phyloP scores from a whole-genome alignment of 2,113 vertebrate genomes.

The Micromys minutus region DNA sequence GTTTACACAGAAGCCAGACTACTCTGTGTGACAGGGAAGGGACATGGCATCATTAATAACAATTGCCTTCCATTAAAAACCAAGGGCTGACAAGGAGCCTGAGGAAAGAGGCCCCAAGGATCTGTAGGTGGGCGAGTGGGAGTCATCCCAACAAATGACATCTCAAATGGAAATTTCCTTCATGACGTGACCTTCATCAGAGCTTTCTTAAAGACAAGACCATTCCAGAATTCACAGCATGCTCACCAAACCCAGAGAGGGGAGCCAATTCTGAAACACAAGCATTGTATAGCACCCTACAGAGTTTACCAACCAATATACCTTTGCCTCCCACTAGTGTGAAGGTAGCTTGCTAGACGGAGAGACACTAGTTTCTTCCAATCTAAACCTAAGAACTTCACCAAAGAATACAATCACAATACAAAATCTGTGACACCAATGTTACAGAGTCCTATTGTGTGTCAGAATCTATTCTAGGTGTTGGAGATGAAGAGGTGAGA shows the following conservation, averaged over 20 bases:
- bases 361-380: background rate
- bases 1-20: no score
- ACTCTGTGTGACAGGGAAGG: no score
- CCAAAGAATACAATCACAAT: background rate
- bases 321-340: background rate
- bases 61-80: no score
- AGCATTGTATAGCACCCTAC: conserved; percentile 7
- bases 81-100: background rate
- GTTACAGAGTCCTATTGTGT: background rate
- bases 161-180: background rate
- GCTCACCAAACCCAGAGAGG: background rate
- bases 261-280: conserved; percentile 36
- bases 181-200: background rate
- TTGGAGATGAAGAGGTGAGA: background rate
- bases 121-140: background rate
- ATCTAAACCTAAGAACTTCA: conserved; percentile 2
- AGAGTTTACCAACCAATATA: background rate
- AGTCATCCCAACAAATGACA: background rate
- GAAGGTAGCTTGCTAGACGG: background rate
- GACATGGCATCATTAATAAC: no score
- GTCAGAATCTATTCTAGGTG: background rate
- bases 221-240: background rate
- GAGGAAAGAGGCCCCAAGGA: background rate
- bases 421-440: background rate
- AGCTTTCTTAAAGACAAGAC: conserved; percentile 35